phyloP scores from a whole-genome alignment of 2,113 vertebrate species.

The Archocentrus centrarchus region DNA sequence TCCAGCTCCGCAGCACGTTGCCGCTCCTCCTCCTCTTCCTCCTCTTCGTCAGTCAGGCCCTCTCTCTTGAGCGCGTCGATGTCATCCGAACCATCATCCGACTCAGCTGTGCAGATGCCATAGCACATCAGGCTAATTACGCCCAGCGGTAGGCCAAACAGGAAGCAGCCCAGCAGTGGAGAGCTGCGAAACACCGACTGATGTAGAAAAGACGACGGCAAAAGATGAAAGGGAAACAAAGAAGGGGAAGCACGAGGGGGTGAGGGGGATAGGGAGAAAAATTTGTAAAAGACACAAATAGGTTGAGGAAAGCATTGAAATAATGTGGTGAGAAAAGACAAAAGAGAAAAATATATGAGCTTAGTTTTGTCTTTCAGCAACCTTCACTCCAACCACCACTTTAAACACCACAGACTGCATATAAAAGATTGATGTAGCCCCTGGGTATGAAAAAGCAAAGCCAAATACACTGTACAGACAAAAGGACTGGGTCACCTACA shows the following conservation, averaged over 20 bases:
- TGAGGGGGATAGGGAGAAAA: background rate
- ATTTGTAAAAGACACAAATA: background rate
- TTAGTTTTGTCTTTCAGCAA: background rate
- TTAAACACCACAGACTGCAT: background rate
- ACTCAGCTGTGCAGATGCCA: slow-evolving; percentile 94
- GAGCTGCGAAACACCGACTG: slow-evolving; percentile 98
- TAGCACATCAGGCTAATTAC: slow-evolving; percentile 99
- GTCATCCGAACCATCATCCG: slow-evolving; percentile 86
- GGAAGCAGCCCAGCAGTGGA: slow-evolving; percentile 95
- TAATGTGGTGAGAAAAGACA: background rate
- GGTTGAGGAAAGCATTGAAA: background rate
- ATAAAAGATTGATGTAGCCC: background rate
- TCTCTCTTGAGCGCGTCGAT: slow-evolving; percentile 84
- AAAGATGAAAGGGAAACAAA: slow-evolving; percentile 26
- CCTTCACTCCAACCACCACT: background rate
- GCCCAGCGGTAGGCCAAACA: slow-evolving; percentile 95
- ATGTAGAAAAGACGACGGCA: slow-evolving; percentile 14
- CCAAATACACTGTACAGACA: too few species aligned
- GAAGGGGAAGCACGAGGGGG: background rate
- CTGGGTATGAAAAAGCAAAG: too few species aligned
- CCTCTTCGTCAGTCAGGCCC: slow-evolving; percentile 83
- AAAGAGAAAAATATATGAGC: background rate
- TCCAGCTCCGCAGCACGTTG: slow-evolving; percentile 75
- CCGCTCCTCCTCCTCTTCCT: slow-evolving; percentile 81
- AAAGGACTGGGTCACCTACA: too few species aligned